Conservation (phyloP, 2,797 vertebrate genomes). For the Dallia pectoralis region DNA sequence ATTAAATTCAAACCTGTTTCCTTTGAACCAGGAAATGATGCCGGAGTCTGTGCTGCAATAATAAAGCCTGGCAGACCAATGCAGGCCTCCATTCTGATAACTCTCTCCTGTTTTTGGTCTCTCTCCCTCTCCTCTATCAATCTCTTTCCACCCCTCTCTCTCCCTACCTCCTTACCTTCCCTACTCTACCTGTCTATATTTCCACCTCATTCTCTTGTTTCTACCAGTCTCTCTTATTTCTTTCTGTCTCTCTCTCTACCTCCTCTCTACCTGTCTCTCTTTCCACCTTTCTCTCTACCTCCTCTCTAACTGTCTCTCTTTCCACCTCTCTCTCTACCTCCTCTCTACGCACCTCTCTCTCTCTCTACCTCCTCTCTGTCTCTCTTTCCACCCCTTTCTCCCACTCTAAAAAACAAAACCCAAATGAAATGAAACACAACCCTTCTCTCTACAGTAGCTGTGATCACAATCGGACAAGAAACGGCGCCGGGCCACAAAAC, state of each 20-base stretch:
- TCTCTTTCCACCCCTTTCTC: too few species aligned
- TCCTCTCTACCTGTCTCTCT: too few species aligned
- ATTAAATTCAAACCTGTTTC: slow-evolving; percentile 64
- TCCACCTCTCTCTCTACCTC: too few species aligned
- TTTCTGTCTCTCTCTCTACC: background rate
- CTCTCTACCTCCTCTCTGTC: too few species aligned
- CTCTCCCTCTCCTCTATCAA: background rate
- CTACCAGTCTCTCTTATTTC: background rate
- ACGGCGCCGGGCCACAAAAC: background rate
- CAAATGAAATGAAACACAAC: background rate
- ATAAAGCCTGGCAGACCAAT: slow-evolving; percentile 18
- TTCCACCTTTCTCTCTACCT: too few species aligned
- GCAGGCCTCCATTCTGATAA: background rate
- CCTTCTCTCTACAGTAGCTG: background rate
- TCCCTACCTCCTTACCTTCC: too few species aligned
- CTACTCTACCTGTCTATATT: too few species aligned
- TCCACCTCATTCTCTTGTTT: too few species aligned
- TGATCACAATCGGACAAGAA: background rate
- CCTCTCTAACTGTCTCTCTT: too few species aligned
- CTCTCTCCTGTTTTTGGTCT: background rate
- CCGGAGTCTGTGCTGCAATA: slow-evolving; percentile 36
- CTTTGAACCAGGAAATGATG: slow-evolving; percentile 25
- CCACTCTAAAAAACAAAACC: background rate
- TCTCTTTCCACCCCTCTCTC: too few species aligned
- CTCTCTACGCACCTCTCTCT: too few species aligned